A percentile compares a stretch with the other conserved stretches of the same genome.
Conservation (phyloP, 2,113 vertebrate species). For the Stomatorhinus ivindoensis region DNA sequence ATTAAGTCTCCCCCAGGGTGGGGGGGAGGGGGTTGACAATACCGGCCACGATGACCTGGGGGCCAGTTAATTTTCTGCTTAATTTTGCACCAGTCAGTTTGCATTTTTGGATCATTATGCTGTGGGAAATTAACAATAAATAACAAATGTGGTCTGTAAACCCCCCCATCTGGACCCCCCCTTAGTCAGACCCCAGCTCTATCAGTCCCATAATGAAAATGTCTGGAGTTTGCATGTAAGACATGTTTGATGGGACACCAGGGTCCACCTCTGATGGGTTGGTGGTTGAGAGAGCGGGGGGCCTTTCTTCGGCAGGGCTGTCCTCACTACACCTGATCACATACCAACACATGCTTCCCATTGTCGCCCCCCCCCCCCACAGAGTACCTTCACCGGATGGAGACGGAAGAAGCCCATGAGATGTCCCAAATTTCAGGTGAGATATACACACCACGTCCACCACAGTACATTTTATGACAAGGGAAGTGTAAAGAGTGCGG, state of each 20-base stretch:
- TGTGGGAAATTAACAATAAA: slow-evolving; percentile 99
- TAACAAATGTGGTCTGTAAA: slow-evolving; percentile 93
- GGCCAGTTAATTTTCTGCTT: slow-evolving; percentile 99
- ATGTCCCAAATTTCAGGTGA: slow-evolving; percentile 97
- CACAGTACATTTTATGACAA: too few species aligned
- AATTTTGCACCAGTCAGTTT: slow-evolving; percentile 99
- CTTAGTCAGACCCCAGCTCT: slow-evolving; percentile 30
- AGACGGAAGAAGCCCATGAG: slow-evolving; percentile 91
- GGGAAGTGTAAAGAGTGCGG: not conserved
- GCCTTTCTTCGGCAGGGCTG: slow-evolving; percentile 45
- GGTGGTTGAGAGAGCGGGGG: slow-evolving; percentile 54
- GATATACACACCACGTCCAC: slow-evolving; percentile 27
- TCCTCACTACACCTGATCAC: slow-evolving; percentile 56
- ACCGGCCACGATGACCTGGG: slow-evolving; percentile 81
- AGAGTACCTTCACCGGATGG: slow-evolving; percentile 94
- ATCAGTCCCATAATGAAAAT: slow-evolving; percentile 81
- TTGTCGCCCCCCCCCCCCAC: slow-evolving; percentile 39
- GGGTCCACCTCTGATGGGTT: slow-evolving; percentile 67
- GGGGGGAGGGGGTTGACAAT: slow-evolving; percentile 66
- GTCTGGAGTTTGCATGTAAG: slow-evolving; percentile 96
- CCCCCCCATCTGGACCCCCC: slow-evolving; percentile 18
- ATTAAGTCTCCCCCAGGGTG: not conserved
- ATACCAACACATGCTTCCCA: slow-evolving; percentile 21
- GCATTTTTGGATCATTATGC: slow-evolving; percentile 99
- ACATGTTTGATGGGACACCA: slow-evolving; percentile 76